Conservation (phyloP, 1,140 invertebrate genomes). For the Tribolium madens region DNA sequence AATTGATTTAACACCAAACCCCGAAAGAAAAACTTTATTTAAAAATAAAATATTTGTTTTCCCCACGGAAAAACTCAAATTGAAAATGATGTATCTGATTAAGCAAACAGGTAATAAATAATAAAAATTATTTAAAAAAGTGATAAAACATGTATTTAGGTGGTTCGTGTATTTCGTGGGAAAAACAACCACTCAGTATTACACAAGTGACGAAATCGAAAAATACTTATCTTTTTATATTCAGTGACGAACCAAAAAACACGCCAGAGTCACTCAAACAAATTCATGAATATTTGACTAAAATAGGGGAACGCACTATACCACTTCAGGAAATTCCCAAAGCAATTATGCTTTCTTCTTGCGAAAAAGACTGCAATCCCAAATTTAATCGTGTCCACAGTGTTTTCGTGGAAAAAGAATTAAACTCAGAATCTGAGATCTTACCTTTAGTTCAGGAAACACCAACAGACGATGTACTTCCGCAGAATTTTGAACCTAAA, state of each 20-base stretch:
- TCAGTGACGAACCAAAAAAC: not conserved
- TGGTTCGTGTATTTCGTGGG: conserved; percentile 19
- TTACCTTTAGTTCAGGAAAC: not conserved
- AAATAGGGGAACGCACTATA: conserved; percentile 62
- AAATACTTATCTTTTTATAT: conserved; percentile 28
- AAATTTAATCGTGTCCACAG: conserved; percentile 42
- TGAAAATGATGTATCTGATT: conserved; percentile 29
- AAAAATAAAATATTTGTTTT: conserved; percentile 38
- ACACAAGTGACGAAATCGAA: not conserved
- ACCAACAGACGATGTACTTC: not conserved
- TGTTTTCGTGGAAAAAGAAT: not conserved
- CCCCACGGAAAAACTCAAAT: not conserved
- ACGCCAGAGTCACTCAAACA: conserved; percentile 9
- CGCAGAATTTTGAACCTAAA: not conserved
- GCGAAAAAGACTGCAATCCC: conserved; percentile 68
- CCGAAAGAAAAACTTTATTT: conserved; percentile 21
- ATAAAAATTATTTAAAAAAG: not conserved
- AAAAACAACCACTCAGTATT: not conserved
- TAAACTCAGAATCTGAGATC: not conserved
- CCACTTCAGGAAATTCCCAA: conserved; percentile 67
- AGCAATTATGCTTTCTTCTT: conserved; percentile 66
- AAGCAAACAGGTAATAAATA: not conserved
- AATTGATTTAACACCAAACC: not conserved
- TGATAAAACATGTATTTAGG: conserved; percentile 22
- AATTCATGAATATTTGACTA: conserved; percentile 44